Percentiles rank a stretch among this genome's conserved stretches.
These are phyloP conservation scores for Oasisia sp. DNA, from an alignment of 2,888 invertebrate species.

Conservation along the genomic window DNA sequence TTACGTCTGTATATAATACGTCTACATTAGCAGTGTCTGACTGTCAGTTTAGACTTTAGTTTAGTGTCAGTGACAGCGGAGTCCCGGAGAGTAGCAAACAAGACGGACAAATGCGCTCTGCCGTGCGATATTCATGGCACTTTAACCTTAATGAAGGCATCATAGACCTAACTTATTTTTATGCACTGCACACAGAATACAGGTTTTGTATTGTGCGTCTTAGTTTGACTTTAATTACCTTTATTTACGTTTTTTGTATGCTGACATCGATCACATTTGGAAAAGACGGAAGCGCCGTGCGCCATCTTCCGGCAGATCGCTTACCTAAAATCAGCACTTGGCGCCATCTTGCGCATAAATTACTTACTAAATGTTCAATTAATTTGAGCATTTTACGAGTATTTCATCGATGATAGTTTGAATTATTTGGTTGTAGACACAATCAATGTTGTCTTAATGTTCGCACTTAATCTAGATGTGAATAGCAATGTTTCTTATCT, in stretches of 20 bases:
- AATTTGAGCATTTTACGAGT: too few relatives aligned
- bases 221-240: slow-evolving; percentile 9
- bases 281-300: not conserved
- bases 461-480: too few relatives aligned
- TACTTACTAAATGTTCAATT: not conserved
- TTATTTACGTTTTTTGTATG: not conserved
- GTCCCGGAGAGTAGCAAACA: not conserved
- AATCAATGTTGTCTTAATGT: too few relatives aligned
- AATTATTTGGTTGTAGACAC: too few relatives aligned
- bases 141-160: not conserved
- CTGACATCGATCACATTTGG: slow-evolving; percentile 13
- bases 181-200: not conserved
- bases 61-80: not conserved
- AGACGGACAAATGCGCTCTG: not conserved
- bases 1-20: too few relatives aligned
- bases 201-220: not conserved
- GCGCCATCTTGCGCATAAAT: not conserved
- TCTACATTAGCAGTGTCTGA: too few relatives aligned
- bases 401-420: too few relatives aligned
- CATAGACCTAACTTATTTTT: not conserved
- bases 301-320: not conserved
- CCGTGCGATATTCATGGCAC: not conserved
- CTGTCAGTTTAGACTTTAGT: too few relatives aligned
- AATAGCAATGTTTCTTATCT: too few relatives aligned
- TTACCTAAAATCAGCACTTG: not conserved